A percentile compares a stretch with the other conserved stretches of the same genome.
These are phyloP conservation scores for Notolabrus celidotus DNA, from an alignment of 2,797 vertebrate genomes.

Conservation along the genomic window DNA sequence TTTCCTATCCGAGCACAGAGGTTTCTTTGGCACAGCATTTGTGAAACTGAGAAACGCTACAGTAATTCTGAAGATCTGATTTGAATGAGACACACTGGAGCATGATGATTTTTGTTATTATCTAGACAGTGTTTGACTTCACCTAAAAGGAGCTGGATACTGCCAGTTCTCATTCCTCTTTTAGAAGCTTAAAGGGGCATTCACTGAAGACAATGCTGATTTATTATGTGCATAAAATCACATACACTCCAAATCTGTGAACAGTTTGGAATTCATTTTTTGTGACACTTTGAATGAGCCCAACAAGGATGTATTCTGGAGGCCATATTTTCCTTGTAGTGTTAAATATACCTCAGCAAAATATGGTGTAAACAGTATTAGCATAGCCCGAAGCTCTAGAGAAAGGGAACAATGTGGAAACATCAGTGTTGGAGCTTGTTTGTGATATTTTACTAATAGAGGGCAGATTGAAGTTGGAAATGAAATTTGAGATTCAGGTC, in stretches of 20 bases:
- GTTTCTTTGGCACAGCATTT: neutral
- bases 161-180: slow-evolving; percentile 15
- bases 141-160: slow-evolving; percentile 9
- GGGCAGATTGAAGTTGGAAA: no score
- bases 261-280: slow-evolving; percentile 45
- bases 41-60: neutral
- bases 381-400: slow-evolving; percentile 4
- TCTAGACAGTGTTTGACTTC: slow-evolving; percentile 14
- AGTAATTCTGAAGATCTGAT: slow-evolving; percentile 5
- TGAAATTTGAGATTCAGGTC: no score
- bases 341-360: slow-evolving; percentile 45
- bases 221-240: slow-evolving; percentile 59
- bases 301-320: slow-evolving; percentile 45
- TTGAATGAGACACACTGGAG: slow-evolving; percentile 3
- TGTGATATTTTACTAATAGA: neutral
- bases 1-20: neutral
- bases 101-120: slow-evolving; percentile 13
- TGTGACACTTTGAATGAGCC: slow-evolving; percentile 49
- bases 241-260: slow-evolving; percentile 30
- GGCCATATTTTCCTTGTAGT: slow-evolving; percentile 34
- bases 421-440: neutral
- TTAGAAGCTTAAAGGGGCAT: slow-evolving; percentile 30
- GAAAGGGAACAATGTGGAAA: neutral
- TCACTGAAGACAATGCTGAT: slow-evolving; percentile 44
- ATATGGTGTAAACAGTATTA: slow-evolving; percentile 40